phyloP scores from a whole-genome alignment of 2,888 invertebrate genomes.

The Sialis fuliginosa region DNA sequence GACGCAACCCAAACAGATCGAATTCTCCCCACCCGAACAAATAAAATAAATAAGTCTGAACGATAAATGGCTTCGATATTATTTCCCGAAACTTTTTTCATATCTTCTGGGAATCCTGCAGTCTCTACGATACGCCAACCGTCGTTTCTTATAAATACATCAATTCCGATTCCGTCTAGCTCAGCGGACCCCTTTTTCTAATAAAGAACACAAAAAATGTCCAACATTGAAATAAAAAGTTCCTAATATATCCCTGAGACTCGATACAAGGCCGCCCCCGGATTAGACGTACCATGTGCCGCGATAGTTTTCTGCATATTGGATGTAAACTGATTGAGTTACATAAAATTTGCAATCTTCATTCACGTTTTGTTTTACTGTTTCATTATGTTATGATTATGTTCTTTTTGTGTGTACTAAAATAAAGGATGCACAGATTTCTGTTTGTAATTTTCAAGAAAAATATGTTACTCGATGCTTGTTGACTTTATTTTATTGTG shows the following conservation, averaged over 20 bases:
- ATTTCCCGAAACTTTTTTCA: neutral
- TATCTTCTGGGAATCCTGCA: neutral
- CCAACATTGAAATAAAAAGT: slow-evolving; percentile 2
- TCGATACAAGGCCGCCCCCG: neutral
- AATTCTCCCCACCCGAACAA: neutral
- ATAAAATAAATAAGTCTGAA: neutral
- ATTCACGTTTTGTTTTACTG: no score
- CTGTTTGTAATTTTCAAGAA: no score
- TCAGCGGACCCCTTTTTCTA: slow-evolving; percentile 2
- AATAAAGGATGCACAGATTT: no score
- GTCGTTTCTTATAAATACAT: slow-evolving; percentile 2
- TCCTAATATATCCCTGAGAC: slow-evolving; percentile 1
- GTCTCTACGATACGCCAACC: neutral
- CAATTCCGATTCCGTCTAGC: slow-evolving; percentile 1
- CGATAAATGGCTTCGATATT: neutral
- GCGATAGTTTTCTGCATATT: no score
- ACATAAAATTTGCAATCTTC: no score
- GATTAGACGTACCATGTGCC: no score
- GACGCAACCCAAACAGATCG: neutral
- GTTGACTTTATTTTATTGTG: no score
- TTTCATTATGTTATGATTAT: no score
- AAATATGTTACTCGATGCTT: no score
- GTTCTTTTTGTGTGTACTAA: no score
- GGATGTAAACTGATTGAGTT: no score
- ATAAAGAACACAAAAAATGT: slow-evolving; percentile 2